Base-by-base conservation (phyloP, 2,797 vertebrate genomes). In the Taeniopygia guttata region DNA sequence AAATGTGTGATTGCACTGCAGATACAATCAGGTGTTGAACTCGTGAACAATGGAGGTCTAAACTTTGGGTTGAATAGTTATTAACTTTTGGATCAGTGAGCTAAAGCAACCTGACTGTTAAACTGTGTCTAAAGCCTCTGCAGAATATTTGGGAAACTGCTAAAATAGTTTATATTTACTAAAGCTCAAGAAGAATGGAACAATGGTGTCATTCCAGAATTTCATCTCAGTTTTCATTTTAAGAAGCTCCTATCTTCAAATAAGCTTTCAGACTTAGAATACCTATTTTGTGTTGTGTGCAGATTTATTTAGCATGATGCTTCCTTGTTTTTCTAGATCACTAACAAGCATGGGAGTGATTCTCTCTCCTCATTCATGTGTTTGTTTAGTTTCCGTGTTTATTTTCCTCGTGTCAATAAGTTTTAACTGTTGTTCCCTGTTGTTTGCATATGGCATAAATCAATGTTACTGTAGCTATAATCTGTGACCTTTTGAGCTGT, bases 21-120 rank as follows among this genome's bases (percentile, higher is more conserved):
- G 0, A 43, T 20, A 36, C 22, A 23, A 16, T 22, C 58, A 45
- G 43, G 27, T 68, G 49, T 34, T 77, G 82, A 89, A 80, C 21
- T 25, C 0, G 0, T 32, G 60, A 45, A 20, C 54, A 21, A 0
- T 3, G 9, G 15, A 84, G 29, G 49, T 49, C 60, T 43, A 21
- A 36, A 16, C 10, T 76, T 68, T 9, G 43, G 49, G 5, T 49
- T 40, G 21, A 49, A 13, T 5, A 11, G 8, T 66, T 74, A 4
- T 59, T 92, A 38, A 21, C 46, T 26, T 86, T 59, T 42, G 25
- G 18, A 36, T 80, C 48, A 36, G 36, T 29, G 52, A 85, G 64
- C 75, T 66, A 40, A 89, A 43, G 12, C 45, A 75, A 27, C 52
- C 52, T 58, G 52, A 21, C 43, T n/a, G 48, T 63, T 62, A 34